These are phyloP conservation scores for Sceloporus undulatus DNA, from an alignment of 2,113 vertebrate genomes.

Conservation along the genomic window DNA sequence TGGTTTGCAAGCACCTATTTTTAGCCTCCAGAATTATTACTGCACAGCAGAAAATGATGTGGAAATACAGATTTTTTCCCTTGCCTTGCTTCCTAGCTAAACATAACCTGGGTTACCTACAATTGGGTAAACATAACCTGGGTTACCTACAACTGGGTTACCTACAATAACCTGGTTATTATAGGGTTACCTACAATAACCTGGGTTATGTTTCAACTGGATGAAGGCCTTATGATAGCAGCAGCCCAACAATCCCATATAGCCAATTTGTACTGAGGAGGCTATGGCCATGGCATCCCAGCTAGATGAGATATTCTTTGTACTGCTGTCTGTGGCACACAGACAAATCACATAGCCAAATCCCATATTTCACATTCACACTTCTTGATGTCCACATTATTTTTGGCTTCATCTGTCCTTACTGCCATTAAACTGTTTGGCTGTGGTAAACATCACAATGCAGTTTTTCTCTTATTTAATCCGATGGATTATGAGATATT, in stretches of 20 bases:
- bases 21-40: neutral
- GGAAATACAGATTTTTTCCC: neutral
- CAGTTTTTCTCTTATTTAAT: too few species aligned
- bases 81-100: neutral
- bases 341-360: neutral
- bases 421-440: conserved; percentile 1
- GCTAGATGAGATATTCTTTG: too few species aligned
- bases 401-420: neutral
- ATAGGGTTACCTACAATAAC: too few species aligned
- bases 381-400: neutral
- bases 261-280: neutral
- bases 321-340: neutral
- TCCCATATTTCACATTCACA: neutral
- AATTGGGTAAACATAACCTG: too few species aligned
- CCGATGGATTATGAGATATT: neutral
- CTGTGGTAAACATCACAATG: neutral
- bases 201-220: neutral
- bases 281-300: neutral
- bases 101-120: neutral
- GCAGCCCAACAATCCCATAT: neutral
- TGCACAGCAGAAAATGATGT: neutral
- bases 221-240: neutral
- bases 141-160: too few species aligned
- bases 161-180: too few species aligned
- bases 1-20: neutral